These are phyloP conservation scores for Hyposmocoma kahamanoa DNA, from an alignment of 1,140 invertebrate species.

Conservation along the genomic window DNA sequence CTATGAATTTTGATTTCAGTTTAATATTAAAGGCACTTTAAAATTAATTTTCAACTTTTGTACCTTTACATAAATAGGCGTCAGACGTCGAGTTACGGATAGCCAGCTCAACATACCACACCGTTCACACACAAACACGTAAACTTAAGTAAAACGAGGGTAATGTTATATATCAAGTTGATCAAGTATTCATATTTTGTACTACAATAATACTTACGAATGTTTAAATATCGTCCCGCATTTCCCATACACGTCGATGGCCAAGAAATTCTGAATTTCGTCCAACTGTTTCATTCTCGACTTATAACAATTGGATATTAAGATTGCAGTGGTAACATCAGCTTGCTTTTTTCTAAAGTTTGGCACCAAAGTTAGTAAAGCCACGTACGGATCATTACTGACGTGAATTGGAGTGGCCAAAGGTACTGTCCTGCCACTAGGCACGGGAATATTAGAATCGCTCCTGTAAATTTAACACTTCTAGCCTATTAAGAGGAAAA, in stretches of 20 bases:
- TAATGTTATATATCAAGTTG: slow-evolving; percentile 1
- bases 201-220: slow-evolving; percentile 13
- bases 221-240: slow-evolving; percentile 16
- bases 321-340: slow-evolving; percentile 73
- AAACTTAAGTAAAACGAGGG: not conserved
- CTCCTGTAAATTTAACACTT: no score
- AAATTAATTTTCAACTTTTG: not conserved
- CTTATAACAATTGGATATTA: slow-evolving; percentile 78
- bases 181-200: slow-evolving; percentile 20
- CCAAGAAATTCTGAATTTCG: slow-evolving; percentile 62
- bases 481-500: no score
- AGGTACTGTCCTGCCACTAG: slow-evolving; percentile 76
- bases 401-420: slow-evolving; percentile 32
- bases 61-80: not conserved
- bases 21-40: not conserved
- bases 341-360: slow-evolving; percentile 41
- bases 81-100: not conserved
- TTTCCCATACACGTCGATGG: slow-evolving; percentile 38
- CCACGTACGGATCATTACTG: slow-evolving; percentile 10
- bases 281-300: slow-evolving; percentile 76
- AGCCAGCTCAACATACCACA: not conserved
- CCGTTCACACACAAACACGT: not conserved
- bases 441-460: slow-evolving; percentile 81
- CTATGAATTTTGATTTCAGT: not conserved
- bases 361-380: slow-evolving; percentile 27